phyloP scores from a whole-genome alignment of 2,888 invertebrate genomes.

The Ommatoiulus sabulosus region DNA sequence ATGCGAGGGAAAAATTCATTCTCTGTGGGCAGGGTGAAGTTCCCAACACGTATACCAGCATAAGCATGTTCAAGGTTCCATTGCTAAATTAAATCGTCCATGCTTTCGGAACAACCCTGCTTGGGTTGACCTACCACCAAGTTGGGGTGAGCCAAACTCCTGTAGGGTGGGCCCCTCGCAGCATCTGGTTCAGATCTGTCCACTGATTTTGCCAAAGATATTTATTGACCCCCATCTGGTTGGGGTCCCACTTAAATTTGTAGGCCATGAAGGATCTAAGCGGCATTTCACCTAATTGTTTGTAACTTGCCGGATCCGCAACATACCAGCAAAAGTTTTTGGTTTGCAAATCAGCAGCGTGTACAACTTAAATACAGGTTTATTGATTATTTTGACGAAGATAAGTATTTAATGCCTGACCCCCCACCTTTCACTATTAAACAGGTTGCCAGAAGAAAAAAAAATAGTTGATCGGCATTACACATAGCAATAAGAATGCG shows the following conservation, averaged over 20 bases:
- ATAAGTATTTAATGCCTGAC: background rate
- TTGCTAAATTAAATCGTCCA: background rate
- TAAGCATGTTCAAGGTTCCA: background rate
- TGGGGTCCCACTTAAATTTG: background rate
- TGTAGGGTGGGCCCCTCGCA: conserved; percentile 28
- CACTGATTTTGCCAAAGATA: background rate
- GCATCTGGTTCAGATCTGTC: conserved; percentile 10
- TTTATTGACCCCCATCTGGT: background rate
- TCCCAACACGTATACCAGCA: background rate
- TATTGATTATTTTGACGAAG: background rate
- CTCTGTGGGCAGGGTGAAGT: background rate
- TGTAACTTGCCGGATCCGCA: no score
- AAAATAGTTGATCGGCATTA: background rate
- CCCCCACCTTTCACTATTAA: background rate
- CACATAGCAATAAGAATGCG: background rate
- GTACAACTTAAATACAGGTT: conserved; percentile 16
- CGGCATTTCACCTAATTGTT: background rate
- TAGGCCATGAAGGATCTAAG: background rate
- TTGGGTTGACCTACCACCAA: background rate
- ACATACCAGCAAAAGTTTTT: background rate
- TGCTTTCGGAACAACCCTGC: background rate
- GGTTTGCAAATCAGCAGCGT: background rate
- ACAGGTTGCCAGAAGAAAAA: background rate
- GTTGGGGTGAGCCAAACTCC: background rate
- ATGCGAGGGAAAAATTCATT: background rate